Evolutionary conservation across 2,888 invertebrate genomes (phyloP), one percentile per base, ranked within the genome.

Genomic region (Volucella inflata): DNA sequence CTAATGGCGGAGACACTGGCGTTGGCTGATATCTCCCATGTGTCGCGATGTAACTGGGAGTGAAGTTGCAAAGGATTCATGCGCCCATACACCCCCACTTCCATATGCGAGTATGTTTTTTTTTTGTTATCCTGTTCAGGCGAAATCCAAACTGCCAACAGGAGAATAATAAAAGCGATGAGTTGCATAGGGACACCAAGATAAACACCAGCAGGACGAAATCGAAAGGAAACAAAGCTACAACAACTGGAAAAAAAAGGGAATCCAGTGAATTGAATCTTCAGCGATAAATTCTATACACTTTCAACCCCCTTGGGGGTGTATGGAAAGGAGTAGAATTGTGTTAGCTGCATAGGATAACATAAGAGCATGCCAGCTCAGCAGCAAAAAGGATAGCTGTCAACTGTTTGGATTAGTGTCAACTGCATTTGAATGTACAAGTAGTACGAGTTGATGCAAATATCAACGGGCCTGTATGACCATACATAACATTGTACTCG

Each of bases 101-200:
- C 30, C 30, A 30, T 30, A 30, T 6, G 6, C 6, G 30, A 30
- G 6, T 30, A 6, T 6, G 6, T 0, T 4, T 30, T 30, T 30
- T 30, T 1, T 21, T 1, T 21, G 44, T 40, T 14, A 14, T 14
- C 8, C 8, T 36, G 42, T 44, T 17, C 44, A 21, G 44, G 16
- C 51, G 30, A 40, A 72, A 16, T 53, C 38, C 51, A 68, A 59
- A 81, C 85, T 77, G 81, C 67, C 62, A 76, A 81, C 85, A 85
- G 51, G 85, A 77, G 85, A 81, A 85, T 68, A 85, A 85, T 85
- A 85, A 77, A 81, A 85, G 67, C 85, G 76, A 68, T 68, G 85
- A 85, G 81, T 68, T 85, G 76, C 81, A 80, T 67, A 62, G 85
- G 76, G 72, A 80, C 80, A 67, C 30, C 36, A 80, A 70, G 72